Percentiles rank a stretch among this genome's conserved stretches.
phyloP scores from a whole-genome alignment of 1,140 invertebrate genomes.

The Drosophila ogumai region DNA sequence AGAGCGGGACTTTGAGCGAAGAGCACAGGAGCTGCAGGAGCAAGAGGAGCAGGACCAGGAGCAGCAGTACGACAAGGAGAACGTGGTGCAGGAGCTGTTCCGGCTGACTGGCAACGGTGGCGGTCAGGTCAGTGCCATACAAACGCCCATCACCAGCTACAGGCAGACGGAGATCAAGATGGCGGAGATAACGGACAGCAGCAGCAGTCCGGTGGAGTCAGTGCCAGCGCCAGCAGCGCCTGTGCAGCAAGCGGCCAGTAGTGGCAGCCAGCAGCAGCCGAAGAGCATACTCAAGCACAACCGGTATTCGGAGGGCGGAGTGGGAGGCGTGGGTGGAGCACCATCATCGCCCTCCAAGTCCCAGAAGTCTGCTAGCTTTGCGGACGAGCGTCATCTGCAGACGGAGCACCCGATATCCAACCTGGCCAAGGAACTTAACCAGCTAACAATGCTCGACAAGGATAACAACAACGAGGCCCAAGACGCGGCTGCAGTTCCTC shows the following conservation, averaged over 20 bases:
- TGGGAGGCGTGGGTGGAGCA: conserved; percentile 44
- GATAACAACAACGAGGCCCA: conserved; percentile 65
- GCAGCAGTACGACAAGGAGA: conserved; percentile 85
- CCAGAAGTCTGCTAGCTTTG: conserved; percentile 83
- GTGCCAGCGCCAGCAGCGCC: conserved; percentile 8
- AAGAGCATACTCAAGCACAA: conserved; percentile 84
- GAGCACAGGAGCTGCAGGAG: conserved; percentile 91
- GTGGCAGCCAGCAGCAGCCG: conserved; percentile 55
- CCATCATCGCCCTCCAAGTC: conserved; percentile 84
- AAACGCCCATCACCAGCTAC: conserved; percentile 77
- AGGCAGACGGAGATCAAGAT: conserved; percentile 82
- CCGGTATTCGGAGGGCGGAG: conserved; percentile 72
- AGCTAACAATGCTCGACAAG: conserved; percentile 65
- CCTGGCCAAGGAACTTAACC: conserved; percentile 72
- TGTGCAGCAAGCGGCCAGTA: neutral
- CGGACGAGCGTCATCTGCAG: conserved; percentile 79
- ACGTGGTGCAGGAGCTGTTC: conserved; percentile 78
- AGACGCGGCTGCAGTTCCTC: conserved; percentile 73
- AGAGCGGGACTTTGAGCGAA: conserved; percentile 94
- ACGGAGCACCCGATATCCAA: conserved; percentile 81
- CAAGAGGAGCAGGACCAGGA: conserved; percentile 92
- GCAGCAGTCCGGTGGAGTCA: conserved; percentile 42
- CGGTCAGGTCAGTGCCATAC: conserved; percentile 73
- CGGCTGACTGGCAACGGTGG: conserved; percentile 54
- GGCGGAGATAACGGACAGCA: conserved; percentile 67